Conservation (phyloP, 2,113 vertebrate species). For the Solea solea region DNA sequence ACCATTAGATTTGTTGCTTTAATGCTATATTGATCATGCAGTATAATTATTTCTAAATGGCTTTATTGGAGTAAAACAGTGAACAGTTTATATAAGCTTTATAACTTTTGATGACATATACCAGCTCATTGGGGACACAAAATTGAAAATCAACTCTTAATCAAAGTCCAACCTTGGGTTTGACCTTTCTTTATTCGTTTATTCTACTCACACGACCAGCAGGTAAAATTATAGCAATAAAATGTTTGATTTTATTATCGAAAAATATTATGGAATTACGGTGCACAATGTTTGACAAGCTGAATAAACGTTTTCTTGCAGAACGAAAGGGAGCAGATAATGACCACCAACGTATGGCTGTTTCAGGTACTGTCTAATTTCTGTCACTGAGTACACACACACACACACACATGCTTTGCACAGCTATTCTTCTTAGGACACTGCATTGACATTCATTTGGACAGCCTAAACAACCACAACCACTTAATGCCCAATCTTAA, state of each 20-base stretch:
- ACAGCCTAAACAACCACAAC: no score
- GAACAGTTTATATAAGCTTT: no score
- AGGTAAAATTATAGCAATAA: neutral
- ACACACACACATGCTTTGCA: no score
- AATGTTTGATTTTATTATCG: neutral
- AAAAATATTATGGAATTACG: neutral
- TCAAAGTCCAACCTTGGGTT: neutral
- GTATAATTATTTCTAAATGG: no score
- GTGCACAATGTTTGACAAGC: neutral
- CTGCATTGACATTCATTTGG: no score
- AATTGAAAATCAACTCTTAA: neutral
- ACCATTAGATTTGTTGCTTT: no score
- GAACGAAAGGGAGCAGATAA: slow-evolving; percentile 86
- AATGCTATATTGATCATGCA: no score
- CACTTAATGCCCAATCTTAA: no score
- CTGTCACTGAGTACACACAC: neutral
- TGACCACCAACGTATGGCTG: slow-evolving; percentile 86
- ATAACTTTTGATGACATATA: neutral
- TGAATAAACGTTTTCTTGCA: slow-evolving; percentile 48
- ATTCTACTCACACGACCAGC: neutral
- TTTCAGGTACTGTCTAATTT: slow-evolving; percentile 73
- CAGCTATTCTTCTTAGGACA: no score
- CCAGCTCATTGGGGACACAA: neutral
- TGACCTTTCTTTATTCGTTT: neutral
- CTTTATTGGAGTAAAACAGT: no score